Conservation (phyloP, 64 coral and sea anemone species). For the Actinia tenebrosa region DNA sequence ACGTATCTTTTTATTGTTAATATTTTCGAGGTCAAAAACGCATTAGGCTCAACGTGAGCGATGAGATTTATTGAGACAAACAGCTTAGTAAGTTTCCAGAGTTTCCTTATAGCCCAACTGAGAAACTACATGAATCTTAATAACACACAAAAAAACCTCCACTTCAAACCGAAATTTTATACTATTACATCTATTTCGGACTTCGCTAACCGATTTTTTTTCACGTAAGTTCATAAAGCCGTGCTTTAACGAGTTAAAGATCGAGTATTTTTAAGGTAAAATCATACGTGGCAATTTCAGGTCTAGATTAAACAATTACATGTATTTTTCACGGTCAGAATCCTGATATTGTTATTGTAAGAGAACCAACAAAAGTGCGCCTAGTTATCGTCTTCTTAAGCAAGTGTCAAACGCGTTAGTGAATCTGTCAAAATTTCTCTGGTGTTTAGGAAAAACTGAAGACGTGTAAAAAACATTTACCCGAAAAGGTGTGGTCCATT, state of each 20-base stretch:
- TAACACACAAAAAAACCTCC: too few relatives aligned
- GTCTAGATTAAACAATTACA: neutral
- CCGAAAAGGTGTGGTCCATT: neutral
- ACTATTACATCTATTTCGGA: too few relatives aligned
- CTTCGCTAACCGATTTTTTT: too few relatives aligned
- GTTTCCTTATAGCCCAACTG: too few relatives aligned
- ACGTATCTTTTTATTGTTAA: neutral
- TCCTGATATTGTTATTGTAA: neutral
- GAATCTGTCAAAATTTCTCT: constrained; percentile 8
- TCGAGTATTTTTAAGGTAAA: neutral
- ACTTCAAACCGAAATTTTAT: too few relatives aligned
- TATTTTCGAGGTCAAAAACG: neutral
- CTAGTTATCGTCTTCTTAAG: neutral
- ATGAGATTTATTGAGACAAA: neutral
- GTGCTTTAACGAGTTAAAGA: too few relatives aligned
- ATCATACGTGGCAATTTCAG: neutral
- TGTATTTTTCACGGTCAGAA: neutral
- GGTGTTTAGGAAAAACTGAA: too few relatives aligned
- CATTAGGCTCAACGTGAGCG: neutral
- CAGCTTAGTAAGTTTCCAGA: neutral
- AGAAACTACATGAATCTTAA: too few relatives aligned
- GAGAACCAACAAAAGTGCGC: neutral
- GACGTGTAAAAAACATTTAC: neutral
- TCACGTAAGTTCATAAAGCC: too few relatives aligned
- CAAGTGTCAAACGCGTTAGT: neutral